Base-by-base conservation (phyloP, 2,888 invertebrate species). In the Theretra japonica region DNA sequence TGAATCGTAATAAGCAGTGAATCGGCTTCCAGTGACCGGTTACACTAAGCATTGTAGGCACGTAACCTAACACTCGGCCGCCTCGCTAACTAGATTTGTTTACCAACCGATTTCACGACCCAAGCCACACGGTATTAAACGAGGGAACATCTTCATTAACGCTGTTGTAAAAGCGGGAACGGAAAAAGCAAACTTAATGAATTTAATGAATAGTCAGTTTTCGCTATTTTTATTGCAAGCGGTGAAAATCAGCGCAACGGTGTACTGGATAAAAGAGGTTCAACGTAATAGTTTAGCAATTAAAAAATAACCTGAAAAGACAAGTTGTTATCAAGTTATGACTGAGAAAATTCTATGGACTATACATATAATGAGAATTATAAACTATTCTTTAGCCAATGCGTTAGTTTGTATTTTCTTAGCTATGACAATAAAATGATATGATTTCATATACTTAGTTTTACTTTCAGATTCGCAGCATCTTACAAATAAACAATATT, bases 21-120 rank as follows among this genome's bases (percentile, higher is more conserved):
- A 41, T 62, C 62, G 62, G 33, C 62, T 62, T 41, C 41, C 33
- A n/a, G 53, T n/a, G n/a, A 21, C 62, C 1, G 33, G 62, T 41
- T 21, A 62, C 41, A n/a, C 60, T 74, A 74, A 77, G 62, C 75
- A 75, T 77, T 77, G 76, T 60, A 71, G 76, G 73, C 75, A 69
- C 73, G 75, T 70, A 75, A 75, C 70, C 69, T 25, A 71, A 75
- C 71, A 76, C 75, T 69, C 70, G 58, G 68, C 68, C 59, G 7
- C 21, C 33, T 21, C 41, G 60, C 77, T 77, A 80, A 79, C 77
- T 71, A 73, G 76, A 78, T 79, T 79, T 80, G 76, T 74, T 41
- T 59, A 73, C 68, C 70, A 75, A 70, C 72, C 65, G 69, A 71
- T 74, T 76, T 73, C 69, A 25, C 69, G 59, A 48, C 30, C 59